A percentile compares a stretch with the other conserved stretches of the same genome.
phyloP scores from a whole-genome alignment of 2,888 invertebrate species.

The Achlya flavicornis region DNA sequence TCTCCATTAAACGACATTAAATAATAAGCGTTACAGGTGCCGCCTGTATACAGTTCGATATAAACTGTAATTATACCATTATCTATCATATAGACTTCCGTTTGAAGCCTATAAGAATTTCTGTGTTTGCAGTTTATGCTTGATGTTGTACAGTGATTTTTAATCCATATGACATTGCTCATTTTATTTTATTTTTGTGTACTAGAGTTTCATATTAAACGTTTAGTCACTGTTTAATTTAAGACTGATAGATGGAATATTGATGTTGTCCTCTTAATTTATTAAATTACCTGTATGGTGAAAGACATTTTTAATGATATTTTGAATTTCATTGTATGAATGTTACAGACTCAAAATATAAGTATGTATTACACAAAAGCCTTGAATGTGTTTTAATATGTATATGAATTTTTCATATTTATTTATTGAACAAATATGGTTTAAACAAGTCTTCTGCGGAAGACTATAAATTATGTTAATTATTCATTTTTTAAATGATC shows the following conservation, averaged over 20 bases:
- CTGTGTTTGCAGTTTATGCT: constrained; percentile 2
- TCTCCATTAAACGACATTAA: background rate
- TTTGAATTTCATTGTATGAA: constrained; percentile 6
- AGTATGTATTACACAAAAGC: background rate
- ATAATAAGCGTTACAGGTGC: background rate
- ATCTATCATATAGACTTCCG: background rate
- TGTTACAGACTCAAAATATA: constrained; percentile 15
- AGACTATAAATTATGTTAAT: background rate
- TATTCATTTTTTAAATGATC: constrained; percentile 20
- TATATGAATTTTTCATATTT: constrained; percentile 21
- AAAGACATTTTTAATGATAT: constrained; percentile 38
- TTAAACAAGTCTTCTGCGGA: constrained; percentile 25
- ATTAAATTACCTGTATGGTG: constrained; percentile 38
- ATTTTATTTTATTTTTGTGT: constrained; percentile 35
- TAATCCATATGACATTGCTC: constrained; percentile 38
- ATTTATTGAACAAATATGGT: constrained; percentile 21
- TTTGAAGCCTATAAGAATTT: background rate
- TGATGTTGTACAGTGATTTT: constrained; percentile 18
- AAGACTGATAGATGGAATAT: constrained; percentile 72
- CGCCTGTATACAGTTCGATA: background rate
- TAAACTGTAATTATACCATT: background rate
- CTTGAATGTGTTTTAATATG: constrained; percentile 14
- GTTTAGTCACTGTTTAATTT: constrained; percentile 59
- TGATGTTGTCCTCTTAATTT: constrained; percentile 50
- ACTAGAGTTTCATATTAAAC: constrained; percentile 35